Base-by-base conservation (phyloP, 92 coral and sea anemone species). In the Parazoanthus swiftii region DNA sequence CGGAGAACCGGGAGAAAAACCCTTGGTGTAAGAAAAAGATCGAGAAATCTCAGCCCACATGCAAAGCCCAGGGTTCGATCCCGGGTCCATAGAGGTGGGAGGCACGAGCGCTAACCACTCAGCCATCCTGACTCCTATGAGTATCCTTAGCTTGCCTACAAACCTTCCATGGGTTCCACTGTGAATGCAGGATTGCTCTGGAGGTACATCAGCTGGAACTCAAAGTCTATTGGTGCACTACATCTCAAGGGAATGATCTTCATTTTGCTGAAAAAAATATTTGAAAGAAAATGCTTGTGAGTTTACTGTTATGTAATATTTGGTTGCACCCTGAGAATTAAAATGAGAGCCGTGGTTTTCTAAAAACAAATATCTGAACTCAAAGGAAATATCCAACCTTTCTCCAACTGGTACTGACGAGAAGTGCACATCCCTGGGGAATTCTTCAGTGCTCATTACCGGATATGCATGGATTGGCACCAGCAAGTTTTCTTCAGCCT, bases 391-490 rank as follows among this genome's bases (percentile, higher is more conserved):
- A n/a, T 75, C 46, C 18, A 74, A 96, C 99, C 94, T 93, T 90
- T 93, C 95, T 39, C 99, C 99, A 5, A 96, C 90, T 44, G 98
- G 97, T 11, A 96, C 97, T 1, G 93, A 77, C 29, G 95, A 93
- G 88, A 96, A 96, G 94, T 96, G 94, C 54, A 96, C 95, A 71
- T 95, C 96, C 67, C 86, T 95, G 11, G 99, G 99, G 86, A 96
- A 95, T 2, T 86, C 91, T 36, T 93, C 93, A 5, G 95, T 91
- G 74, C 92, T 92, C 96, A 96, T 93, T 15, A 94, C 97, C 51
- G 99, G 99, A 72, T 96, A 96, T 23, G 95, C 99, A 90, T 96
- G 98, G 80, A 96, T 94, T 13, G 98, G 99, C 81, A 96, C 89
- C 8, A 96, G 82, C 4, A 96, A 91, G 74, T 96, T 96, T 93